Evolutionary conservation across 1,140 invertebrate genomes (phyloP), one percentile per base, ranked within the genome.

Genomic region (Drosophila rhopaloa): DNA sequence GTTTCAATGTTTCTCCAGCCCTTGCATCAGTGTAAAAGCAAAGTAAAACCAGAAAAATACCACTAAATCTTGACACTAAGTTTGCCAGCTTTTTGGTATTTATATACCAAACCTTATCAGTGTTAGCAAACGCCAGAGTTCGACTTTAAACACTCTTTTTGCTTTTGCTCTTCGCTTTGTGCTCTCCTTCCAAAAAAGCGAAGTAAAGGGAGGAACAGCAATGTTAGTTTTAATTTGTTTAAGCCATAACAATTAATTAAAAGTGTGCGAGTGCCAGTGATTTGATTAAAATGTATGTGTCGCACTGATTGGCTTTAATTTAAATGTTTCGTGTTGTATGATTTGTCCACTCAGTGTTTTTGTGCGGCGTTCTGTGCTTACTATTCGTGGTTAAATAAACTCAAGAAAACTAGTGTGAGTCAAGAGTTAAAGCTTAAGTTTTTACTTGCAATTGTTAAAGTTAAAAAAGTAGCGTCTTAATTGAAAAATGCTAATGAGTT

Each of bases 181-280:
- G 60, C 54, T 62, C 54, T 61, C 58, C 63, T 48, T 67, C 63
- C 59, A 67, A 63, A 65, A 37, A 32, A 32, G 29, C 50, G 14
- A 43, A 65, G 65, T 48, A 51, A 50, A 66, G 37, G 46, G 38
- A 46, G 40, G 35, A 61, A 67, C 11, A 27, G 67, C 48, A 11
- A 63, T 75, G 58, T 74, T 74, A 67, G 32, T 57, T 76, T 76
- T 76, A 76, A 76, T 58, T 76, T 66, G 48, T 76, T 76, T 76
- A 55, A 59, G 54, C 61, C 62, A 67, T 44, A 73, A 67, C 47
- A 59, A 54, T 53, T 66, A 66, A 67, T 66, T 58, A 44, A 75
- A 54, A 27, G 55, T 32, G 46, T 48, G 61, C 54, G 27, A 67
- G 37, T 50, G 72, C 14, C 40, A 55, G 51, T 54, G 62, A 13